phyloP scores from a whole-genome alignment of 2,113 vertebrate species.

The Halcyon malimbica region DNA sequence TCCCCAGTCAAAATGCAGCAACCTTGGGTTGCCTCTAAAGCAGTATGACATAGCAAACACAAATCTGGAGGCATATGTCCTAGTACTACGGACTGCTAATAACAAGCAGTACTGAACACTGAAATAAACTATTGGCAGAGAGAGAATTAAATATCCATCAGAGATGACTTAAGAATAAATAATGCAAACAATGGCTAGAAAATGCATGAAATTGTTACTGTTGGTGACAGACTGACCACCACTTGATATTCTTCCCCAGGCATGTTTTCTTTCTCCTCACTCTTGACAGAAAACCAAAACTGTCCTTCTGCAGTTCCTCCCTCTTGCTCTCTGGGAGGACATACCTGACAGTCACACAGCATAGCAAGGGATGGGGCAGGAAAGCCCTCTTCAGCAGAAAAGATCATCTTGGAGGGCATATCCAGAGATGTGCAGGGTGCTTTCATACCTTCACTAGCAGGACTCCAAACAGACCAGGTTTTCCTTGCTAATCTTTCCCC shows the following conservation, averaged over 20 bases:
- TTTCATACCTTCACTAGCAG: neutral
- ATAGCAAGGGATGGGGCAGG: neutral
- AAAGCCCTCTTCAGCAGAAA: neutral
- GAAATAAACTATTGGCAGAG: neutral
- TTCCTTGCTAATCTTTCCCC: neutral
- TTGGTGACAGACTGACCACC: neutral
- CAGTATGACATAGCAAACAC: neutral
- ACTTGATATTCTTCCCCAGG: neutral
- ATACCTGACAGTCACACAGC: fast-evolving
- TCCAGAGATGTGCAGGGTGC: fast-evolving
- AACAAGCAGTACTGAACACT: neutral
- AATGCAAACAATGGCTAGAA: neutral
- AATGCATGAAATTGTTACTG: neutral
- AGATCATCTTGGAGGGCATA: neutral
- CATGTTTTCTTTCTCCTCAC: fast-evolving
- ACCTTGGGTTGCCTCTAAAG: too few species aligned
- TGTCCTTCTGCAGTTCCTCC: neutral
- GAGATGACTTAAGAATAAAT: neutral
- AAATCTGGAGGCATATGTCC: neutral
- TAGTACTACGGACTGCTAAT: neutral
- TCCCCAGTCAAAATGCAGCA: neutral
- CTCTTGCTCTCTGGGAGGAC: neutral
- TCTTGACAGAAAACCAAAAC: neutral
- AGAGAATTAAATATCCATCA: neutral
- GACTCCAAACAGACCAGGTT: neutral